Base-by-base conservation (phyloP, 1,140 invertebrate species). In the Trachymyrmex septentrionalis region DNA sequence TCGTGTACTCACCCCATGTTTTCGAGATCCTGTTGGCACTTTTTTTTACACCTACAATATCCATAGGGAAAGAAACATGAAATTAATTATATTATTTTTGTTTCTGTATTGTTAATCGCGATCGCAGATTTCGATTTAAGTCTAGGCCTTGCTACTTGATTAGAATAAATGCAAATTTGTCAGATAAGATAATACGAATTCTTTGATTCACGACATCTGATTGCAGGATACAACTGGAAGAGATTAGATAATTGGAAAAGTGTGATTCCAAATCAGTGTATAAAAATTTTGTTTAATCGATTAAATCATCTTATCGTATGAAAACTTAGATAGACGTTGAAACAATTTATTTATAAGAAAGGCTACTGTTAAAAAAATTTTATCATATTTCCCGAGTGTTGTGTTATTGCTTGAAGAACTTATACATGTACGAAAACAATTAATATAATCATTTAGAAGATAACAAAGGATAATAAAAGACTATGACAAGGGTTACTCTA, bases 121-220 rank as follows among this genome's bases (percentile, higher is more conserved):
- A 57, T 27, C 34, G n/a, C 27, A 61, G 9, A 82, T 76, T 24
- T 6, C 63, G 61, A 53, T 14, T 53, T 19, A 50, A 57, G 75
- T 76, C 48, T 89, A 77, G 38, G 76, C 61, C 16, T 64, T 55
- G 27, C 27, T 90, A 76, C 44, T 57, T 69, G 44, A 61, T 34
- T 59, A 55, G 63, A 55, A 61, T 63, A 76, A 89, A 30, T 53
- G n/a, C 44, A 48, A 89, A 78, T 76, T 86, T 55, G 21, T n/a
- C 14, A 72, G 88, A 89, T 89, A 89, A 89, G 88, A 89, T 89
- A 88, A 59, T 44, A 38, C 24, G 24, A 81, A 69, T 55, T 80
- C 7, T 48, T 27, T 12, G 21, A 76, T 61, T 63, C 57, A 10
- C 30, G 5, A 77, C 10, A 2, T 64, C 16, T 64, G 77, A 80